Evolutionary conservation across 2,888 invertebrate genomes (phyloP), one percentile per base, ranked within the genome.

Genomic region (Acheta domesticus): DNA sequence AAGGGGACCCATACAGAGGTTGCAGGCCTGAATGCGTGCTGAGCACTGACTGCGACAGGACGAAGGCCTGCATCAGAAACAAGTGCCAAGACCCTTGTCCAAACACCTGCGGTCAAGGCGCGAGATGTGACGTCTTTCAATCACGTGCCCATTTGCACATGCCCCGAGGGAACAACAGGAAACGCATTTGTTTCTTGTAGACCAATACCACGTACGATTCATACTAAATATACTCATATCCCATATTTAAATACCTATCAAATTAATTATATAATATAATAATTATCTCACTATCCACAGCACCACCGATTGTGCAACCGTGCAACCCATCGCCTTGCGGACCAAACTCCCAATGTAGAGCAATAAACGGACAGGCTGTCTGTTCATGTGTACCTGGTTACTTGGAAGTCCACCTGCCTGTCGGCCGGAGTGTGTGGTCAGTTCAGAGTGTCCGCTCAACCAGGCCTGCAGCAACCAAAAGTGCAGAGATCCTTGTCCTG

Each of bases 1-100:
- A 90, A 80, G 94, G 94, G 75, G 92, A 94, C 86, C 93, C 93
- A 23, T 90, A 91, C 81, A 86, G 90, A 82, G 92, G 92, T 36
- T 94, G 94, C 84, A 90, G 92, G 82, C 94, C 94, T 1, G 94
- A 95, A 87, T 95, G 95, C 85, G 89, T 93, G 23, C 89, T 92
- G 21, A 95, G 92, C 85, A 91, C 90, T 79, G 94, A 94, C 83
- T 94, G 94, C 85, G 85, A 91, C 0, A 84, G 88, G 80, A 88
- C 92, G 83, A 91, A 89, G 84, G 92, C 94, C 78, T 96, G 96
- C 85, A 89, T 92, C 74, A 89, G 90, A 83, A 92, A 92, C 84
- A 93, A 93, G 87, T 95, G 95, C 84, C 85, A 88, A 11, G 92
- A 94, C 85, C 94, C 94, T 20, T 94, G 94, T 84, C 87, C 88